phyloP scores from a whole-genome alignment of 2,888 invertebrate species.

The Aphrophora alni region DNA sequence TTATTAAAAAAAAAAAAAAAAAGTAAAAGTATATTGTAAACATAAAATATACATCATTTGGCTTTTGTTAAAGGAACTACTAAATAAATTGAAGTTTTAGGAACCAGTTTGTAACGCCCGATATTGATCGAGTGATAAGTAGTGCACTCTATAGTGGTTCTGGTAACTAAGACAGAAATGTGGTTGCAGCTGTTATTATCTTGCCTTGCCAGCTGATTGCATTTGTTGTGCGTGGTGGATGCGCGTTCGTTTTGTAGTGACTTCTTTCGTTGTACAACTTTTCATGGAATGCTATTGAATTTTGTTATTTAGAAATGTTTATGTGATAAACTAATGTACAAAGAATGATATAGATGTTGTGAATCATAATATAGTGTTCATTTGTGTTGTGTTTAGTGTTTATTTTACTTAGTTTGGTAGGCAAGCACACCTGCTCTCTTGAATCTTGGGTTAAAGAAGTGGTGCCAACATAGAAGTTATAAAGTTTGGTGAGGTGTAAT shows the following conservation, averaged over 20 bases:
- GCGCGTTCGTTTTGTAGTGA: not conserved
- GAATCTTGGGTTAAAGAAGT: not conserved
- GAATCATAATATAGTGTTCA: not conserved
- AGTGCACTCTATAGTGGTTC: constrained; percentile 6
- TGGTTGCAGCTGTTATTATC: constrained; percentile 9
- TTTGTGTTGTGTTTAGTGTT: not conserved
- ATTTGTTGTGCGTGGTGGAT: not conserved
- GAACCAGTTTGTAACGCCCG: too few relatives aligned
- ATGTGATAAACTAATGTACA: not conserved
- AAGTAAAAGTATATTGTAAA: too few relatives aligned
- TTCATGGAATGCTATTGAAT: not conserved
- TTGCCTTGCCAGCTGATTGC: constrained; percentile 9
- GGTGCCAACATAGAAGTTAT: not conserved
- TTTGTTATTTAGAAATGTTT: not conserved
- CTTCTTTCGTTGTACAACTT: not conserved
- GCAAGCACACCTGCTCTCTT: constrained; percentile 1
- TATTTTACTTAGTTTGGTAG: not conserved
- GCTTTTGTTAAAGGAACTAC: too few relatives aligned
- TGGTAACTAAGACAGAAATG: not conserved
- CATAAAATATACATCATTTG: too few relatives aligned
- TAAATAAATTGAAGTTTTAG: too few relatives aligned
- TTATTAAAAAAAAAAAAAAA: too few relatives aligned
- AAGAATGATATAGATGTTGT: not conserved
- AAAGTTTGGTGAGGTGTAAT: not conserved
- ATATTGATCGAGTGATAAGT: not conserved